Evolutionary conservation across 2,113 vertebrate genomes (phyloP).

Genomic region (Dascyllus trimaculatus): DNA sequence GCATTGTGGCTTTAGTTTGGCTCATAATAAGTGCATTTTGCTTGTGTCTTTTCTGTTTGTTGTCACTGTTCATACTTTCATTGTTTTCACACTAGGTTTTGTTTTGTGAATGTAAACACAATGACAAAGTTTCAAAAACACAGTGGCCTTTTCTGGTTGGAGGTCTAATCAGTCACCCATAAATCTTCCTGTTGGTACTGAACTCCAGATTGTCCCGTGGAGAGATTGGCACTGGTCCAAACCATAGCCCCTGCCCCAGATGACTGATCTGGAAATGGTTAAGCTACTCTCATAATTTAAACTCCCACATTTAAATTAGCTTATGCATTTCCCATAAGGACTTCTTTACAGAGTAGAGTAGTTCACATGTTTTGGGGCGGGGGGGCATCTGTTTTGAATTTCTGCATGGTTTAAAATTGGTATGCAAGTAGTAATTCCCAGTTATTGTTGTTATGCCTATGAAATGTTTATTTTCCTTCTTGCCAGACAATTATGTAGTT

Average conservation of each 20-base stretch:
- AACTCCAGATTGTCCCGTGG: slow-evolving; percentile 17
- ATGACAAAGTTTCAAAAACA: background rate
- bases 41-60: background rate
- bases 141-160: background rate
- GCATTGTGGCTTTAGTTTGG: background rate
- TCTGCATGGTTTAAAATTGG: background rate
- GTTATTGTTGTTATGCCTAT: background rate
- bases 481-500: background rate
- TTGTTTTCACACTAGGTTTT: background rate
- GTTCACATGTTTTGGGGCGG: background rate
- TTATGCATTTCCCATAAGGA: slow-evolving; percentile 32
- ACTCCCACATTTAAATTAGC: slow-evolving; percentile 51
- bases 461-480: background rate
- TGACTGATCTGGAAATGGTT: slow-evolving; percentile 73
- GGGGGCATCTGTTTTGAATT: slow-evolving; percentile 1
- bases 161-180: background rate
- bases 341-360: background rate
- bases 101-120: background rate
- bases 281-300: slow-evolving; percentile 38
- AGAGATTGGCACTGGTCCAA: slow-evolving; percentile 56
- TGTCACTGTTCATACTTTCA: background rate
- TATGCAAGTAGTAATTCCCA: background rate
- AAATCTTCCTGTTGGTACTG: slow-evolving; percentile 5
- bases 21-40: background rate
- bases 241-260: slow-evolving; percentile 59